These are phyloP conservation scores for Eutrigla gurnardus DNA, from an alignment of 2,797 vertebrate species.

Conservation along the genomic window DNA sequence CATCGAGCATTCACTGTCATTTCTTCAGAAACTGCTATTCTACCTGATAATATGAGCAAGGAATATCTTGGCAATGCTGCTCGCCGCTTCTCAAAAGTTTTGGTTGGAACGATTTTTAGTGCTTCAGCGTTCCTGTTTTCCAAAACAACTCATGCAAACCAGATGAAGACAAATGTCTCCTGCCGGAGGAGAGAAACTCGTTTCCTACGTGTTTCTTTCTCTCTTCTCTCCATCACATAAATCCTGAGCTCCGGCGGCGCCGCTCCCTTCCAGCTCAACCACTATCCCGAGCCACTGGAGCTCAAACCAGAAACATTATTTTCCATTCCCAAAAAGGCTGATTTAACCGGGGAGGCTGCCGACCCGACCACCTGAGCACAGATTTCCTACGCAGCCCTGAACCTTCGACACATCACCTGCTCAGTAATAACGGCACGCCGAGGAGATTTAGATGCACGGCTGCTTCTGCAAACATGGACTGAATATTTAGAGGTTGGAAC, in stretches of 20 bases:
- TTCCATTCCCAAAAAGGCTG: neutral
- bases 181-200: conserved; percentile 8
- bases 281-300: conserved; percentile 32
- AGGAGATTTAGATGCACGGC: conserved; percentile 34
- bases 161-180: conserved; percentile 29
- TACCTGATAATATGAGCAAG: too few species aligned
- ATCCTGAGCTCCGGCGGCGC: neutral
- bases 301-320: conserved; percentile 17
- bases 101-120: neutral
- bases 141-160: conserved; percentile 23
- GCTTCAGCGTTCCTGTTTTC: neutral
- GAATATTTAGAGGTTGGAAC: conserved; percentile 32
- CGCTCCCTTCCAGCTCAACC: neutral
- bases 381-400: conserved; percentile 33
- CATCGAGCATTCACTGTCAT: too few species aligned
- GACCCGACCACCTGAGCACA: conserved; percentile 45
- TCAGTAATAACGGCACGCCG: conserved; percentile 15
- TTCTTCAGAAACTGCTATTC: too few species aligned
- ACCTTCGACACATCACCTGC: conserved; percentile 41
- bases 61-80: too few species aligned
- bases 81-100: neutral
- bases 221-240: neutral
- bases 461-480: conserved; percentile 31
- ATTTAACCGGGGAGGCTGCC: conserved; percentile 9
- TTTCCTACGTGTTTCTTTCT: neutral